Evolutionary conservation across 2,797 vertebrate species (phyloP).

Genomic region (Dryobates pubescens): DNA sequence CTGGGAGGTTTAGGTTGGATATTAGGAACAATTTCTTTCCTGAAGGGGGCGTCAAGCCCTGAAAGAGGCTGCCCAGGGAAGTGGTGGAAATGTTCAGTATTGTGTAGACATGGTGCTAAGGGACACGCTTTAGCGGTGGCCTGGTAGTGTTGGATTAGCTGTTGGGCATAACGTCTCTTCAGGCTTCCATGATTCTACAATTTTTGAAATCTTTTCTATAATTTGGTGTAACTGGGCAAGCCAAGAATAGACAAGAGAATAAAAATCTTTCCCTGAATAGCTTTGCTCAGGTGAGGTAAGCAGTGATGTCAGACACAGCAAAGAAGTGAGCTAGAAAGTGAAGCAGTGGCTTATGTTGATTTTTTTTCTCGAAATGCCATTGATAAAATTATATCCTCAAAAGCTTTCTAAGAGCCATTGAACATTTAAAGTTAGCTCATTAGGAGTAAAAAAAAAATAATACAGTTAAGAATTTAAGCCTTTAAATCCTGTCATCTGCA

Average conservation of each 20-base stretch:
- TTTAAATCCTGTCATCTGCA: constrained; percentile 67
- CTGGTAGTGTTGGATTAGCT: no score
- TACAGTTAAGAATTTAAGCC: constrained; percentile 47
- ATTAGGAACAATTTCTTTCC: no score
- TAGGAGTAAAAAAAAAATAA: constrained; percentile 25
- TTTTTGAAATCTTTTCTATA: background rate
- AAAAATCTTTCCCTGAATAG: background rate
- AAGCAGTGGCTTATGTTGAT: background rate
- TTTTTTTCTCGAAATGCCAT: background rate
- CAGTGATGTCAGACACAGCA: no score
- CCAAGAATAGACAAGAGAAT: background rate
- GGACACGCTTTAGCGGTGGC: no score
- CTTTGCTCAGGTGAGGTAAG: background rate
- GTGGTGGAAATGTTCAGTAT: no score
- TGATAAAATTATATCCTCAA: constrained; percentile 1
- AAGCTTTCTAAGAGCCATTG: constrained; percentile 62
- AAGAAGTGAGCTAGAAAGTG: background rate
- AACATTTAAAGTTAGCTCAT: constrained; percentile 72
- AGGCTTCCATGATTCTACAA: background rate
- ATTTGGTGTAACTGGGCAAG: background rate
- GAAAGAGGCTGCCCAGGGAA: no score
- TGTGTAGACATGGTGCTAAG: no score
- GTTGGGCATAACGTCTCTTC: no score
- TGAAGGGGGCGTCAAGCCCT: no score
- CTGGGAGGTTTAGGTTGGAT: no score